Evolutionary conservation across 1,140 invertebrate genomes (phyloP).

Genomic region (Drosophila oshimai): DNA sequence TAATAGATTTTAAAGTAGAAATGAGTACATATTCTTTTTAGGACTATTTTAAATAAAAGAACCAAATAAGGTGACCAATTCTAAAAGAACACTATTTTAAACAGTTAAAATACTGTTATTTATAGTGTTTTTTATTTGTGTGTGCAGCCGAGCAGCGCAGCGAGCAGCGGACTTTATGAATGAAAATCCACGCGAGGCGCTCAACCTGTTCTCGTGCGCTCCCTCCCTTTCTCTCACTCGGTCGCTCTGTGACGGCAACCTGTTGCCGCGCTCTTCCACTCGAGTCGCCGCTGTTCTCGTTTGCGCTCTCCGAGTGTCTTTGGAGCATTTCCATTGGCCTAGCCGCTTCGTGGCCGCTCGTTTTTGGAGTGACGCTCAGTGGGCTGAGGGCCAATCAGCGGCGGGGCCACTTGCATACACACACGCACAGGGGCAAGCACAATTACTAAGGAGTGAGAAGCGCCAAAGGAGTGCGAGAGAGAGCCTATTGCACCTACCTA

Average conservation of each 20-base stretch:
- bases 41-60: too few species aligned
- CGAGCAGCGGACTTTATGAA: slow-evolving; percentile 32
- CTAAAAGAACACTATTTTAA: too few species aligned
- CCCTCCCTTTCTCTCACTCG: not conserved
- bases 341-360: slow-evolving; percentile 8
- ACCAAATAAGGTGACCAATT: too few species aligned
- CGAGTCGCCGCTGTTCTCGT: not conserved
- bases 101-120: too few species aligned
- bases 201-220: slow-evolving; percentile 10
- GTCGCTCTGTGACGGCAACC: not conserved
- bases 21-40: too few species aligned
- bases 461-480: too few species aligned
- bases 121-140: too few species aligned
- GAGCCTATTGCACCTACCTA: too few species aligned
- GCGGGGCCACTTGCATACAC: not conserved
- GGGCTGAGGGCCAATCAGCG: not conserved
- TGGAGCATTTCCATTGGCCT: not conserved
- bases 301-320: not conserved
- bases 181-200: slow-evolving; percentile 23
- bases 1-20: too few species aligned
- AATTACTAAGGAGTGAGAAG: too few species aligned
- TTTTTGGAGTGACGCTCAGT: slow-evolving; percentile 4
- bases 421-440: not conserved
- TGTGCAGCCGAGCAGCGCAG: not conserved
- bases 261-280: slow-evolving; percentile 27